phyloP scores from a whole-genome alignment of 2,113 vertebrate genomes.

The Labeo rohita region DNA sequence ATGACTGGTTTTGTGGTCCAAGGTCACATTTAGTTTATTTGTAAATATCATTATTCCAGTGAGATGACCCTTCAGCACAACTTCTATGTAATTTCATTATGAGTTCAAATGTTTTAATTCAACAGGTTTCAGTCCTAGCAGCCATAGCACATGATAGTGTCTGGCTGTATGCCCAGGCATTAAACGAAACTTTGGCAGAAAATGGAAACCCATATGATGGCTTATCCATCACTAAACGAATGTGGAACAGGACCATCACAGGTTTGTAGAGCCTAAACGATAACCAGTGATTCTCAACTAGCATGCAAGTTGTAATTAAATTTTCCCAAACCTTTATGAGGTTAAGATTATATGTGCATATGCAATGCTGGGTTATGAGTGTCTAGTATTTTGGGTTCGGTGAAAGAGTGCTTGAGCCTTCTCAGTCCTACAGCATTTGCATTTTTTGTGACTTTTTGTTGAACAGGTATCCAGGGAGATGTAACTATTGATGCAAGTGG shows the following conservation, averaged over 20 bases:
- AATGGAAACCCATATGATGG: slow-evolving; percentile 57
- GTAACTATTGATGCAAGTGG: slow-evolving; percentile 62
- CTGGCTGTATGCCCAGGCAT: slow-evolving; percentile 60
- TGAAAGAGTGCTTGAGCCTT: no score
- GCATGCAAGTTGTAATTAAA: no score
- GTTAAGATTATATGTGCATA: background rate
- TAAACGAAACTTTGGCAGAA: slow-evolving; percentile 58
- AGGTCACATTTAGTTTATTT: background rate
- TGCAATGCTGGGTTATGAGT: background rate
- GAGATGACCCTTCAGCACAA: background rate
- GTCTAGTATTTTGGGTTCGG: no score
- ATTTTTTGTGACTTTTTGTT: background rate
- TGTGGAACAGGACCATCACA: slow-evolving; percentile 62
- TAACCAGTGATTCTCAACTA: background rate
- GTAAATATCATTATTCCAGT: background rate
- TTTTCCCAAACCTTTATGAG: no score
- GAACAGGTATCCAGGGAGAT: slow-evolving; percentile 59
- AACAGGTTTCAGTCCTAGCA: slow-evolving; percentile 60
- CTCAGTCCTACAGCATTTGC: no score
- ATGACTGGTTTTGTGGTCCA: no score
- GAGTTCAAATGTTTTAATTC: background rate
- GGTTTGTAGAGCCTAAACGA: slow-evolving; percentile 30
- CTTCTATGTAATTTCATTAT: background rate
- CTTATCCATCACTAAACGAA: slow-evolving; percentile 45
- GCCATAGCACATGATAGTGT: slow-evolving; percentile 61